Conservation (phyloP, 2,888 invertebrate genomes). For the Aleiodes testaceus region DNA sequence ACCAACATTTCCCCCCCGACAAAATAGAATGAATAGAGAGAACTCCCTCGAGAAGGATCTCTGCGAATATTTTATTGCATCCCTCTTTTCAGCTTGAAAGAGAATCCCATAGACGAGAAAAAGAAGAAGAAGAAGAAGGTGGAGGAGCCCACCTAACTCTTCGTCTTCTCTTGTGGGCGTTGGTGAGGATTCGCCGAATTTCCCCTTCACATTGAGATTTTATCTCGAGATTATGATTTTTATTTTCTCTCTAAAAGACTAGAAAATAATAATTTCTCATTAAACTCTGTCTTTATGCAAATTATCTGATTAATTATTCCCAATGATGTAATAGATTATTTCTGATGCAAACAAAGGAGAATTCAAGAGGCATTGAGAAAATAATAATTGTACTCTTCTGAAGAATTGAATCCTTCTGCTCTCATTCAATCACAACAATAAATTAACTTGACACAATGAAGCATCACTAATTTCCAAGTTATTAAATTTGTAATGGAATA, state of each 20-base stretch:
- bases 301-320: too few species aligned
- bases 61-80: slow-evolving; percentile 45
- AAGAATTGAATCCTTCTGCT: too few species aligned
- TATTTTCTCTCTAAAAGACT: background rate
- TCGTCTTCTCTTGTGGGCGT: slow-evolving; percentile 18
- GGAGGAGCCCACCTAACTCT: background rate
- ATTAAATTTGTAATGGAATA: too few species aligned
- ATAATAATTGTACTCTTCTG: too few species aligned
- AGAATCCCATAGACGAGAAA: background rate
- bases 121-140: background rate
- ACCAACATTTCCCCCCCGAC: background rate
- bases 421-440: too few species aligned
- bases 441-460: too few species aligned
- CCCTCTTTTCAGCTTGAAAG: background rate
- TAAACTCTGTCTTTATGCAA: too few species aligned
- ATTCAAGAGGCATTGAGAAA: too few species aligned
- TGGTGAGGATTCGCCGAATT: background rate
- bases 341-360: too few species aligned
- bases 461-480: too few species aligned
- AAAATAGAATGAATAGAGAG: slow-evolving; percentile 26
- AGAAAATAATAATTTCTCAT: too few species aligned
- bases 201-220: slow-evolving; percentile 5
- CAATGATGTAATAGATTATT: too few species aligned
- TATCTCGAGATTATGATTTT: background rate
- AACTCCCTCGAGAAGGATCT: slow-evolving; percentile 37